Base-by-base conservation (phyloP, 2,113 vertebrate genomes). In the Aramus guarauna region DNA sequence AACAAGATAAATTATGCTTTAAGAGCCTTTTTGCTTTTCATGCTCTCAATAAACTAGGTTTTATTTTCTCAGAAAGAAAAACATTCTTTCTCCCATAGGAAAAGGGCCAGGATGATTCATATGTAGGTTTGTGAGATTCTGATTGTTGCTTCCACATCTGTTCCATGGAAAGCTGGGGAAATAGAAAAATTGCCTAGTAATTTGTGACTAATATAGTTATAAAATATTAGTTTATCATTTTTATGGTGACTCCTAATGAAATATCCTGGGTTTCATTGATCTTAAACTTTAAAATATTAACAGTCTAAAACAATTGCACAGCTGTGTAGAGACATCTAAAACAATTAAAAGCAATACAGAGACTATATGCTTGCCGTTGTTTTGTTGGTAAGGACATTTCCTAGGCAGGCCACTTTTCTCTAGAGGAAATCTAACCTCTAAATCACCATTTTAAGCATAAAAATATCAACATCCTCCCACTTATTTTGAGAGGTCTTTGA, bases 181-280 rank as follows among this genome's bases (percentile, higher is more conserved):
- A 80, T n/a, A 50, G 76, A 72, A 81, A 36, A 85, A 66, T 72
- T 76, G 68, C 63, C 34, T 71, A 52, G 83, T 50, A 82, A 74
- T 91, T 92, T 87, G 52, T 92, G 80, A 87, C 52, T 84, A 94
- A 91, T 81, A 71, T 19, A 75, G 53, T 85, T 87, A 64, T 11
- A 82, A 94, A 95, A 92, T 95, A 94, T 29, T 95, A 79, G 71
- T 92, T 94, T 87, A 85, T 88, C 12, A 82, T 80, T 90, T 94
- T 89, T 84, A 63, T 93, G 76, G n/a, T 75, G 86, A 55, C 37
- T 88, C 5, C 72, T 94, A 89, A 88, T 92, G 68, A 86, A 94
- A 91, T 85, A 91, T 8, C 45, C 45, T 50, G 14, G 0, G 79
- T 92, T 95, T 85, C 71, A 74, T 63, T 88, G 76, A 92, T 92